phyloP scores from a whole-genome alignment of 2,888 invertebrate genomes.

The Ophion costatus region DNA sequence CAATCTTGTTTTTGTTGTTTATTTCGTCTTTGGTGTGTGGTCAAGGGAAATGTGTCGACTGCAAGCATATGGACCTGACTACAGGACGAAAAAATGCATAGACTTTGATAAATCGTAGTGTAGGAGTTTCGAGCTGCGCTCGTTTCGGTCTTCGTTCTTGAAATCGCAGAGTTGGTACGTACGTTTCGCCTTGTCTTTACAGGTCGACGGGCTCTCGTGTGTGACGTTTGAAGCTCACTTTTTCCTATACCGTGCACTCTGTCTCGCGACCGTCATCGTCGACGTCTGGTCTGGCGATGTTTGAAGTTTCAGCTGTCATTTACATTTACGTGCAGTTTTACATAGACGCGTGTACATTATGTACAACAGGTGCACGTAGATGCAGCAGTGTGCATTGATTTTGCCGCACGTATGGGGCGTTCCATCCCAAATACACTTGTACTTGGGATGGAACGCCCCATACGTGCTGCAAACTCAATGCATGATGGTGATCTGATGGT shows the following conservation, averaged over 20 bases:
- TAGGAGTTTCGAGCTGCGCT: conserved; percentile 49
- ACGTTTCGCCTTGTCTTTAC: conserved; percentile 28
- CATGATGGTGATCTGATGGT: not conserved
- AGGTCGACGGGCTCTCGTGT: conserved; percentile 49
- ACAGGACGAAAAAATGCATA: conserved; percentile 28
- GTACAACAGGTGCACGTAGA: not conserved
- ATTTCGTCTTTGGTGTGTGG: not conserved
- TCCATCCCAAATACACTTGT: not conserved
- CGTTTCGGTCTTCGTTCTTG: conserved; percentile 45
- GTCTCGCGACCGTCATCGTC: conserved; percentile 41
- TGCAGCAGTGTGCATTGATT: not conserved
- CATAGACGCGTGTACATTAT: not conserved
- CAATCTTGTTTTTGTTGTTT: not conserved
- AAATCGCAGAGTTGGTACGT: conserved; percentile 24
- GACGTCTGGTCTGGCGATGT: conserved; percentile 36
- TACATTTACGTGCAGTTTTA: conserved; percentile 21
- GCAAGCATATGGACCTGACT: conserved; percentile 47
- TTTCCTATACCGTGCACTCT: conserved; percentile 31
- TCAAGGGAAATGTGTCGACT: conserved; percentile 41
- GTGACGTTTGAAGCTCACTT: conserved; percentile 62
- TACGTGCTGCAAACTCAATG: no score
- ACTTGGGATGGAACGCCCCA: no score
- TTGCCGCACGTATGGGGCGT: not conserved
- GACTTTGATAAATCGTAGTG: conserved; percentile 38
- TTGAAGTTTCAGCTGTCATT: conserved; percentile 57